Conservation (phyloP, 1,140 invertebrate species). For the Bombyx mori region ASM3026992v2 NC_085123.1:12240001-12240500, state of each 20-base stretch:
- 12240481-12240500: conserved; percentile 43
- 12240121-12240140: conserved; percentile 50
- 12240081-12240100: conserved; percentile 59
- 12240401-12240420: conserved; percentile 4
- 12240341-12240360: conserved; percentile 76
- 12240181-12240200: conserved; percentile 61
- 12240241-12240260: conserved; percentile 62
- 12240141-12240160: conserved; percentile 59
- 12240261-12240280: conserved; percentile 68
- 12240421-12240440: no score
- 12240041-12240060: conserved; percentile 51
- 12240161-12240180: conserved; percentile 51
- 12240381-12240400: conserved; percentile 14
- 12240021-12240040: conserved; percentile 68
- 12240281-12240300: conserved; percentile 39
- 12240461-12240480: conserved; percentile 4
- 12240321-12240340: conserved; percentile 74
- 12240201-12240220: conserved; percentile 57
- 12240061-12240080: conserved; percentile 55
- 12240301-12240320: conserved; percentile 55
- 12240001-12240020: conserved; percentile 56
- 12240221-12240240: conserved; percentile 49
- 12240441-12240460: no score
- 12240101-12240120: conserved; percentile 48
- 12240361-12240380: conserved; percentile 76